Evolutionary conservation across 1,140 invertebrate species (phyloP), one percentile per base, ranked within the genome.

Genomic region (Callitettix versicolor): DNA sequence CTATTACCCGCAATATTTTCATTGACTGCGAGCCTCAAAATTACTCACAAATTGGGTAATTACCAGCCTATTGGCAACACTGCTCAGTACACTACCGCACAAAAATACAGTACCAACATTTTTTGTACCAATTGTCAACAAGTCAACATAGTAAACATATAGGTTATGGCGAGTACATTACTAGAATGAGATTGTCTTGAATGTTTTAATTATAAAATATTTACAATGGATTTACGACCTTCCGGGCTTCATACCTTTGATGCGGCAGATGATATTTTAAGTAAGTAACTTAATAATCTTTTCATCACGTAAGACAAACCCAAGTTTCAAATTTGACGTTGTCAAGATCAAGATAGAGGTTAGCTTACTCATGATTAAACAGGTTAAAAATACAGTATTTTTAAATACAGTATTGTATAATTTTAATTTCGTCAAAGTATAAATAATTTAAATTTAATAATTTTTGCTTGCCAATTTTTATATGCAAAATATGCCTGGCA

Each of bases 211-310:
- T 17, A 15, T 49, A 30, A 2, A 49, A 12, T 49, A 7, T 15
- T 33, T 14, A 26, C 14, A 14, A 55, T 55, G 54, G 54, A 55
- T 49, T 55, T 55, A 49, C 1, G 54, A 49, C 47, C 54, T 22
- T 34, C 34, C 7, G 47, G 44, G 22, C 22, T 55, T 22, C 44
- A 40, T 21, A 17, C 44, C 2, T 55, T 48, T 46, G 54, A 55
- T 22, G 47, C 44, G 1, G 44, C 43, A 20, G 54, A 55, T 41
- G 54, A 55, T 44, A 40, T 55, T 2, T 26, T 55, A 26, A 48
- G 54, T 55, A 22, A 55, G 54, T 53, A 7, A 9, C 15, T 36
- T 36, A 2, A 24, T 24, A 22, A 26, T 47, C 9, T 3, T 9
- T 24, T 3, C 9, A 9, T 20, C 11, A 22, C 11, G 9, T 4